Evolutionary conservation across 64 coral and sea anemone species (phyloP), one percentile per base, ranked within the genome.

Genomic region (Montipora efflorescens): DNA sequence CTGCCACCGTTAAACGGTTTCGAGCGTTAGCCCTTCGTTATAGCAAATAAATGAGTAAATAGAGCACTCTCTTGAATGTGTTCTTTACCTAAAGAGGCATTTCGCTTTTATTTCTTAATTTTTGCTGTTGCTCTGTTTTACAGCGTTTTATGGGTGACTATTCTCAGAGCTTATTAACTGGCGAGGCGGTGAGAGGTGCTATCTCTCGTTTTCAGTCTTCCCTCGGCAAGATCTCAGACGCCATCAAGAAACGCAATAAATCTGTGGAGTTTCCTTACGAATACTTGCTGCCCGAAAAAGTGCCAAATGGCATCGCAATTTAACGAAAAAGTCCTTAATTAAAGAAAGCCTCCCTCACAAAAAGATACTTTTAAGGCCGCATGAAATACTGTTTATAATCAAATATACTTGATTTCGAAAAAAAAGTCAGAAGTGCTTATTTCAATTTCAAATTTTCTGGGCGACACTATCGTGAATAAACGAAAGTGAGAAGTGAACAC

Each of bases 111-210:
- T n/a, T n/a, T 68, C 16, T 68, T 68, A 16, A 22, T 7, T 7
- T 22, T 71, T 21, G 5, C 21, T 21, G 36, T 36, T 36, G 36
- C 19, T 64, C 79, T 82, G 8, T 82, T 22, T 23, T 36, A 16
- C 75, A 96, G 95, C 91, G 87, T 74, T 93, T 78, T 59, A 43
- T 96, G 19, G 91, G 95, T 43, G 87, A 93, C 61, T 96, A 96
- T 16, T 77, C 78, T 16, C 45, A 93, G 15, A 77, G 73, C 5
- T 64, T 51, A 5, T 80, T 89, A 61, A 88, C 75, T 18, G 80
- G 78, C 7, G 20, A 71, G 10, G 87, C 80, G 43, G 91, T 89
- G 8, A 19, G 74, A 66, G 74, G 50, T 79, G 74, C 88, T 20
- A 87, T 96, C 77, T 80, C 67, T 18, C 75, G 76, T 47, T 96